Percentiles rank a stretch among this genome's conserved stretches.
Conservation (phyloP, 1,140 invertebrate species). For the Hormaphis cornu region DNA sequence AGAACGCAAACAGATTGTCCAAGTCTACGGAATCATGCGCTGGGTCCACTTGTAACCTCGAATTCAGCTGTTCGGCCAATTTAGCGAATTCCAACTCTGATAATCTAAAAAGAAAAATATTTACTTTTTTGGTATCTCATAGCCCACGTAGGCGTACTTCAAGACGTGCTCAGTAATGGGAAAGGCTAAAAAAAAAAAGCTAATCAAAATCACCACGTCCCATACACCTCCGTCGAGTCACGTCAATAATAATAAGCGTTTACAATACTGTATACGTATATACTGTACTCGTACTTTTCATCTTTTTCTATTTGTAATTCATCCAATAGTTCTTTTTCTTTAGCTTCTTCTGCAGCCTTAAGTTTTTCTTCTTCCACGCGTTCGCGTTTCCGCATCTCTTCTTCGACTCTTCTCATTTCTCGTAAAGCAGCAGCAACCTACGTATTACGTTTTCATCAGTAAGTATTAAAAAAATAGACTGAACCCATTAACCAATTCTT, state of each 20-base stretch:
- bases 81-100: slow-evolving; percentile 64
- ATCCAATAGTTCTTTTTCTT: slow-evolving; percentile 42
- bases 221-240: not conserved
- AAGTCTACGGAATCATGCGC: slow-evolving; percentile 67
- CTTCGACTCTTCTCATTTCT: slow-evolving; percentile 84
- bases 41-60: slow-evolving; percentile 49
- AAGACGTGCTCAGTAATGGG: no score
- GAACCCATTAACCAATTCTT: no score
- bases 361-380: slow-evolving; percentile 58
- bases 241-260: not conserved
- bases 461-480: not conserved
- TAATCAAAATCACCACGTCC: not conserved
- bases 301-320: slow-evolving; percentile 12
- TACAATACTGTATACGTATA: not conserved
- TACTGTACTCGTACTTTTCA: not conserved
- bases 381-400: slow-evolving; percentile 75
- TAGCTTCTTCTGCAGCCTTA: slow-evolving; percentile 46
- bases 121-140: not conserved
- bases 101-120: slow-evolving; percentile 48
- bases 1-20: slow-evolving; percentile 86
- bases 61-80: slow-evolving; percentile 63
- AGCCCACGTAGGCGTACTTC: no score
- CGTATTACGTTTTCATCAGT: no score
- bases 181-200: no score
- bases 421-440: slow-evolving; percentile 67